phyloP scores from a whole-genome alignment of 2,797 vertebrate genomes.

The Typhlichthys subterraneus region DNA sequence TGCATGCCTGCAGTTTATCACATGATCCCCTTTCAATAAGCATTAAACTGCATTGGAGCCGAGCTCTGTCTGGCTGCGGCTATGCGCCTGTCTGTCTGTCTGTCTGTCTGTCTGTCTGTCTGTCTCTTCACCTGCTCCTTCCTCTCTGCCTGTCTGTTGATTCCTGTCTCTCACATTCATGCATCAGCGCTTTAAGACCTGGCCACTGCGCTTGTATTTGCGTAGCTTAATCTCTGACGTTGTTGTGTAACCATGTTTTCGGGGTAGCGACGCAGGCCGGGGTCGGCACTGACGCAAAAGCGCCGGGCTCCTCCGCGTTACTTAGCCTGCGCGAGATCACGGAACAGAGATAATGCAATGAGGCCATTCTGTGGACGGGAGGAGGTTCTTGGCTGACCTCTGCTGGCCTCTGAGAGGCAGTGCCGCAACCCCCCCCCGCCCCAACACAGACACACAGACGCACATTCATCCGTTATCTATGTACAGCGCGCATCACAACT shows the following conservation, averaged over 20 bases:
- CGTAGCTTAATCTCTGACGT: slow-evolving; percentile 9
- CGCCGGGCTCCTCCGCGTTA: slow-evolving; percentile 7
- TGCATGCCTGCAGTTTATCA: slow-evolving; percentile 8
- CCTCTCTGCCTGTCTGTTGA: slow-evolving; percentile 5
- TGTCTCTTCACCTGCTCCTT: slow-evolving; percentile 7
- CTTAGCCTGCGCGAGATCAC: slow-evolving; percentile 26
- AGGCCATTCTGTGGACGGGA: slow-evolving; percentile 44
- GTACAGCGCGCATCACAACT: neutral
- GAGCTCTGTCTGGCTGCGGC: slow-evolving; percentile 7
- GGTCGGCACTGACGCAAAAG: slow-evolving; percentile 4
- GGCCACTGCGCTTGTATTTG: slow-evolving; percentile 17
- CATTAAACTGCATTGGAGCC: neutral
- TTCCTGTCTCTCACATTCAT: too few species aligned
- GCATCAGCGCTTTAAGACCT: neutral
- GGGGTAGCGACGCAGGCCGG: slow-evolving; percentile 3
- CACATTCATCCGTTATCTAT: neutral
- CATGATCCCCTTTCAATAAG: slow-evolving; percentile 3
- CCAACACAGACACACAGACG: neutral
- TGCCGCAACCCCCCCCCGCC: slow-evolving; percentile 26
- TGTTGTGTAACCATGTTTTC: slow-evolving; percentile 16
- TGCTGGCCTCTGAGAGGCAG: slow-evolving; percentile 62
- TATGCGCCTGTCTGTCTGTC: neutral
- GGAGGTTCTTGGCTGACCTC: slow-evolving; percentile 73
- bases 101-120: too few species aligned
- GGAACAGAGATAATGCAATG: slow-evolving; percentile 29